These are phyloP conservation scores for Rhodinocichla rosea DNA, from an alignment of 2,113 vertebrate genomes.

Conservation along the genomic window DNA sequence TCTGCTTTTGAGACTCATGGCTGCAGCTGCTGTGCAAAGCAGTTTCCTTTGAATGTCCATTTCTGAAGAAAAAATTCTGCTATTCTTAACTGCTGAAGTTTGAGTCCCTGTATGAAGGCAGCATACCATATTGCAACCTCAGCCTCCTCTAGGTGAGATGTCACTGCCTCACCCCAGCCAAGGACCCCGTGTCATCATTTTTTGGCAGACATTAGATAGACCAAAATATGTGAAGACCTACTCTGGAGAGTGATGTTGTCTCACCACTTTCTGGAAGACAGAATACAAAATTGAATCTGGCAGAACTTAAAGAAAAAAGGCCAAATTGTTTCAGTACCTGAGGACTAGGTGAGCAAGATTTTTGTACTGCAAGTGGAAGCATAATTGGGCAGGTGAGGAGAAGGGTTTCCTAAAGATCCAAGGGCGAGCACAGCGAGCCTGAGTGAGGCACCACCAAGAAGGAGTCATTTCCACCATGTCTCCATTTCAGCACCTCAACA, in stretches of 20 bases:
- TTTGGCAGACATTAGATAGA: background rate
- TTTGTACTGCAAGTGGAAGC: background rate
- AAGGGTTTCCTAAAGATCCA: background rate
- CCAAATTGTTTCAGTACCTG: background rate
- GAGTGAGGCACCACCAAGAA: background rate
- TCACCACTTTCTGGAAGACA: background rate
- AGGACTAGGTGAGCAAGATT: background rate
- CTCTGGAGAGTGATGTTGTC: background rate
- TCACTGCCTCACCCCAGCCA: fast-evolving
- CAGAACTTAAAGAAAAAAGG: background rate
- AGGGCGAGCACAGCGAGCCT: background rate
- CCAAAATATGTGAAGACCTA: background rate
- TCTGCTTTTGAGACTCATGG: background rate
- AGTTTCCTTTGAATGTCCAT: background rate
- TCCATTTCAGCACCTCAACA: background rate
- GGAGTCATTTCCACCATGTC: background rate
- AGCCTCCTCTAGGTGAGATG: fast-evolving
- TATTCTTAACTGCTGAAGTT: background rate
- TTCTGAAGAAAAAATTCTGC: background rate
- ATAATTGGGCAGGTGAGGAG: background rate
- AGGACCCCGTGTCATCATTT: background rate
- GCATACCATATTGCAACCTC: background rate
- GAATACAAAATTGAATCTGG: background rate
- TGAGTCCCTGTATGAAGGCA: background rate
- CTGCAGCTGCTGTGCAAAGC: background rate